Evolutionary conservation across 2,797 vertebrate genomes (phyloP).

Genomic region (Microcaecilia unicolor): DNA sequence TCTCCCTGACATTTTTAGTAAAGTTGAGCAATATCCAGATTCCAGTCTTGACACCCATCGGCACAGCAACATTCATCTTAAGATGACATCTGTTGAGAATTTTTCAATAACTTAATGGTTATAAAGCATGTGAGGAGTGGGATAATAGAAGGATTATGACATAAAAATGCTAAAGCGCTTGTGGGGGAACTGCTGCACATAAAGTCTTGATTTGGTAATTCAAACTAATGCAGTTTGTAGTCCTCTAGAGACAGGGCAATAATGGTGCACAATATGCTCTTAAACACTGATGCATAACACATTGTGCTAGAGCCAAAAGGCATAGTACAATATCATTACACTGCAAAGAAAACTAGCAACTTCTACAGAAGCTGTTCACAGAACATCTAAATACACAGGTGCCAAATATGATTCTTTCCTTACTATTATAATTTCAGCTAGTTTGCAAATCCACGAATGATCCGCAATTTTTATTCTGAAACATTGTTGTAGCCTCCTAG

Average conservation of each 20-base stretch:
- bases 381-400: conserved; percentile 11
- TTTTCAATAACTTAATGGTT: conserved; percentile 76
- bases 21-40: conserved; percentile 66
- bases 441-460: too few relatives aligned
- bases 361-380: conserved; percentile 43
- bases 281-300: conserved; percentile 74
- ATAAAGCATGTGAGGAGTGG: conserved; percentile 57
- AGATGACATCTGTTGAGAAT: conserved; percentile 79
- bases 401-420: conserved; percentile 6
- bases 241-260: conserved; percentile 68
- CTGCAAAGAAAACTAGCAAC: conserved; percentile 54
- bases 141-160: conserved; percentile 68
- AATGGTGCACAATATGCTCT: conserved; percentile 69
- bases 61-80: conserved; percentile 76
- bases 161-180: conserved; percentile 73
- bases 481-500: too few relatives aligned
- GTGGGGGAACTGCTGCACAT: conserved; percentile 56
- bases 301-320: conserved; percentile 67
- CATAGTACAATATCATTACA: conserved; percentile 65
- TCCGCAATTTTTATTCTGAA: too few relatives aligned
- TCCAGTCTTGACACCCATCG: conserved; percentile 66
- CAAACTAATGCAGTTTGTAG: conserved; percentile 73
- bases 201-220: conserved; percentile 76
- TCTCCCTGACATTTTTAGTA: conserved; percentile 58
- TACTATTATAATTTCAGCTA: too few relatives aligned